Evolutionary conservation across 2,888 invertebrate species (phyloP), one percentile per base, ranked within the genome.

Genomic region (Dicyrtoma fusca): DNA sequence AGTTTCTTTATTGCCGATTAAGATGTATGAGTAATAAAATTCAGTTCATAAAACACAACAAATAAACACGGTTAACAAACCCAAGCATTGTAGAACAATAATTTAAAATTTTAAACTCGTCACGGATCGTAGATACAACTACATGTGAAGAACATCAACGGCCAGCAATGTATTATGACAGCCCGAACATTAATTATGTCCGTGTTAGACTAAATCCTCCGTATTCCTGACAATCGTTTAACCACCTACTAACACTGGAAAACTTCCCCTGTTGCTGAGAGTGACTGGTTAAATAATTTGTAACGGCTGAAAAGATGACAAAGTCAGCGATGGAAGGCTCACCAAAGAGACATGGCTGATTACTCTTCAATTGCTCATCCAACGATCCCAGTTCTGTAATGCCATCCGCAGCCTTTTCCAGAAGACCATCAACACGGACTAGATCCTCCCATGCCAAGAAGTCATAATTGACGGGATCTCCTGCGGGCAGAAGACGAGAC

Each of bases 401-500:
- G 11, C n/a, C 21, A 34, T 69, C 44, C 2, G 17, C 34, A n/a
- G 70, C 55, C 23, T 69, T 62, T n/a, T 68, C 69, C 11, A 76
- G n/a, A 14, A 72, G 19, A 13, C 49, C 68, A 44, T 76, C 76
- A 26, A 73, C 72, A n/a, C 59, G 23, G 13, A 71, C 13, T 4
- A 76, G 47, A 34, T 66, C 69, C 11, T 74, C 68, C 68, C 72
- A 69, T 14, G 57, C 55, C 13, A 76, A 34, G 14, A 26, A 17
- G 19, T 74, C 76, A 45, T 76, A 74, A 44, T 76, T 72, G 1
- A 74, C 26, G 17, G 68, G 45, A 51, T 57, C 13, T 0, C 6
- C 10, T 13, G 49, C 47, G 17, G 72, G 44, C 55, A 74, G 19
- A n/a, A 73, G 61, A 49, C 74, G 61, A n/a, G 76, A 76, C 26